Evolutionary conservation across 2,888 invertebrate genomes (phyloP), one percentile per base, ranked within the genome.

Genomic region (Xanthia togata): DNA sequence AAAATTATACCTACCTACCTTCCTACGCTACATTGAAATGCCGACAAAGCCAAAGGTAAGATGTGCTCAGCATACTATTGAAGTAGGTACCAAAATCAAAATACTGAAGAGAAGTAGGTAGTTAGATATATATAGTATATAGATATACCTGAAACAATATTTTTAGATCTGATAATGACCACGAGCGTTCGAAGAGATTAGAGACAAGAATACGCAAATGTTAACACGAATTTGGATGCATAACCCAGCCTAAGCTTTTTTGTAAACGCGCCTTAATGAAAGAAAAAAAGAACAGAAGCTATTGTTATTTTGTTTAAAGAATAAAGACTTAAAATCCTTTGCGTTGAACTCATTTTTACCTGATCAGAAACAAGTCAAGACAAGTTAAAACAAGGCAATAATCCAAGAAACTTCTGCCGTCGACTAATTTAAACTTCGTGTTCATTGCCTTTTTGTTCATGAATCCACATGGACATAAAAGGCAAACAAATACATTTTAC

Each of bases 291-390:
- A 65, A 78, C 74, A 76, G 70, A 71, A 77, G 71, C 72, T 71
- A 71, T 86, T 87, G 88, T 87, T 71, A 47, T 71, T 73, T 81
- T 60, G 75, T 81, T 81, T 83, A 77, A 82, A 85, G 77, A 81
- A 81, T 73, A 84, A 76, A 80, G 77, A 78, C 78, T 65, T 69
- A 78, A 77, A 87, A 85, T 85, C 78, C 84, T 82, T 82, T 76
- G 81, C 86, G 84, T 89, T 88, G 83, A 84, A 80, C 82, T 84
- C 70, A 84, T 87, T 90, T 89, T 90, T 92, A 92, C 92, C 92
- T 92, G 92, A 85, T 76, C 83, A 82, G 80, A 78, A 88, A 91
- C 92, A 91, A 86, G 91, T 90, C 85, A 77, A 89, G 88, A 92
- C 92, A 89, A 41, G 12, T 76, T 87, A 65, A 79, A 67, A 65